Evolutionary conservation across 1,140 invertebrate species (phyloP).

Genomic region (Lasioglossum albipes): DNA sequence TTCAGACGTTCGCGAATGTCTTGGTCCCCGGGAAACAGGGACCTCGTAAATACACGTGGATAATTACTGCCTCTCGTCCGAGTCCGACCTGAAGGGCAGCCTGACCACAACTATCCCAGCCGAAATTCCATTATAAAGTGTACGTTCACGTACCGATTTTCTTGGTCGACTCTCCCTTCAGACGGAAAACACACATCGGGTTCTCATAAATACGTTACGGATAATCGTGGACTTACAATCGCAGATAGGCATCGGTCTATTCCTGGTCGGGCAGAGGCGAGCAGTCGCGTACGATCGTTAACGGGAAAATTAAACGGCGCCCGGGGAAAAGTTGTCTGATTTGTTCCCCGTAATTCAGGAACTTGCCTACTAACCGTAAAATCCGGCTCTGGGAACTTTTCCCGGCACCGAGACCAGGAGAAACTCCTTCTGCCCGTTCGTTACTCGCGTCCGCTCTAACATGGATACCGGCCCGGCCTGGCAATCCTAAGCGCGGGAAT

Average conservation of each 20-base stretch:
- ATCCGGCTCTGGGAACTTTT: conserved; percentile 45
- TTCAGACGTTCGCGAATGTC: no score
- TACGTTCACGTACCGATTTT: no score
- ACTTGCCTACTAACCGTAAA: conserved; percentile 55
- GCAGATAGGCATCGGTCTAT: neutral
- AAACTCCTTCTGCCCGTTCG: conserved; percentile 30
- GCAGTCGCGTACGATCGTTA: conserved; percentile 16
- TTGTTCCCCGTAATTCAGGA: conserved; percentile 57
- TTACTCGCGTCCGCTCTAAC: conserved; percentile 34
- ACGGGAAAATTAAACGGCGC: conserved; percentile 26
- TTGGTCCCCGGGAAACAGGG: no score
- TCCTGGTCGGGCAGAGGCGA: neutral
- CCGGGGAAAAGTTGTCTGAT: conserved; percentile 53
- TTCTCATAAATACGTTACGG: no score
- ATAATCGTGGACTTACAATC: no score
- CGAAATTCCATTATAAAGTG: no score
- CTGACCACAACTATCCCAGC: no score
- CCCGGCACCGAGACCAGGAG: conserved; percentile 2
- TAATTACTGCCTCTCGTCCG: no score
- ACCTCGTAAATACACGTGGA: no score
- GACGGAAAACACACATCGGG: no score
- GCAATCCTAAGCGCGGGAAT: neutral
- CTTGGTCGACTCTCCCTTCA: no score
- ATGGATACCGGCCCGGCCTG: neutral
- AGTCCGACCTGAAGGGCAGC: no score